Conservation (phyloP, 2,113 vertebrate species). For the Fregata magnificens region DNA sequence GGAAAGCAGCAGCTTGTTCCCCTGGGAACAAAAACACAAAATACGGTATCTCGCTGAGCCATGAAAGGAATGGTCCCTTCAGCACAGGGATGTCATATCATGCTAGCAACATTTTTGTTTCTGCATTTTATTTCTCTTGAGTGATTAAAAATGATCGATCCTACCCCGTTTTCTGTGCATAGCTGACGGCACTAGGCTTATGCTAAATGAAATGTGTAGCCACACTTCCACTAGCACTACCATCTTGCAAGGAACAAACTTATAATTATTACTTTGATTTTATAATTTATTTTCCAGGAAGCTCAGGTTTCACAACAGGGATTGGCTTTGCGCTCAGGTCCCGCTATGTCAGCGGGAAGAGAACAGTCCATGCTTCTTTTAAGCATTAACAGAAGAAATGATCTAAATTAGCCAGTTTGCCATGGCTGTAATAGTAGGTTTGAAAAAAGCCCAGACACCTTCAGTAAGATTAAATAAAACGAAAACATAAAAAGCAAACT, state of each 20-base stretch:
- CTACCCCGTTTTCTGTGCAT: background rate
- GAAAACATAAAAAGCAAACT: constrained; percentile 25
- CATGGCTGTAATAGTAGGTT: background rate
- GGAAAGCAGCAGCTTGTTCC: constrained; percentile 9
- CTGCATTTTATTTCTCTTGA: constrained; percentile 20
- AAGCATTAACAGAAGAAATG: constrained; percentile 1
- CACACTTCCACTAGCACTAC: background rate
- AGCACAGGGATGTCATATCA: constrained; percentile 7
- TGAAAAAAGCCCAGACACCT: background rate
- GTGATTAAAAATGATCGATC: constrained; percentile 31
- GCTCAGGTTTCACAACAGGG: background rate
- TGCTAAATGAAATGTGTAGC: background rate
- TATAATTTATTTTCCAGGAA: constrained; percentile 43
- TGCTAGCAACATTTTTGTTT: background rate
- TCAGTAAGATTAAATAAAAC: constrained; percentile 31
- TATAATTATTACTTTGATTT: constrained; percentile 35
- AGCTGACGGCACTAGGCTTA: background rate
- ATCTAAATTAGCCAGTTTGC: constrained; percentile 24
- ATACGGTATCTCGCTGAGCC: background rate
- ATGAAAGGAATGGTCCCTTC: background rate
- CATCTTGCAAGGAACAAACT: background rate
- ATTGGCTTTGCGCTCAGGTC: background rate
- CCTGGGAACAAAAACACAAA: background rate
- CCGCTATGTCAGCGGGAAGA: background rate
- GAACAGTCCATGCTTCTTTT: background rate